Percentiles rank a stretch among this genome's conserved stretches.
Conservation (phyloP, 2,888 invertebrate species). For the Nycteola revayana region DNA sequence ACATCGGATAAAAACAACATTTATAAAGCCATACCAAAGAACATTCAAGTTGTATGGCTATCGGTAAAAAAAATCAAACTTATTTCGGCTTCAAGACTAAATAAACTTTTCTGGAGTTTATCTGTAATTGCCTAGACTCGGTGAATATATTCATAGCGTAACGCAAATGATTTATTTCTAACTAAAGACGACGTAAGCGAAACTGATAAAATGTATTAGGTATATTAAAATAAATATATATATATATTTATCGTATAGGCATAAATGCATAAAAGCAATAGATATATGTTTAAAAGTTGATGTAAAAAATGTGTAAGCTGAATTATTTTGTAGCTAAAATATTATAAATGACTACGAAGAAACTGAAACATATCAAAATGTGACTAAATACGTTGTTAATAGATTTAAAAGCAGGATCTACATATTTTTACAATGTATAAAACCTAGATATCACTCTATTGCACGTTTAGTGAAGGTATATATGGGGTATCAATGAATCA, state of each 20-base stretch:
- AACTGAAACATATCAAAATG: slow-evolving; percentile 75
- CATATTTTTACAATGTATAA: no score
- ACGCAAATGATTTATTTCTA: slow-evolving; percentile 8
- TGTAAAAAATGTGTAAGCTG: slow-evolving; percentile 51
- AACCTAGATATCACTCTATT: no score
- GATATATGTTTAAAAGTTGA: slow-evolving; percentile 42
- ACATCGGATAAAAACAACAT: no score
- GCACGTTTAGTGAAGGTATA: no score
- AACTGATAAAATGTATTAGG: slow-evolving; percentile 18
- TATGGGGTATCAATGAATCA: no score
- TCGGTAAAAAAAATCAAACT: no score
- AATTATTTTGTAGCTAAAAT: slow-evolving; percentile 51
- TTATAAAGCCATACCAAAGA: no score
- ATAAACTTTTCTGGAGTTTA: no score
- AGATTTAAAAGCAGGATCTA: slow-evolving; percentile 32
- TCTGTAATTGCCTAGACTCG: slow-evolving; percentile 5
- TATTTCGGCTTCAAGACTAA: no score
- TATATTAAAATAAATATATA: slow-evolving; percentile 22
- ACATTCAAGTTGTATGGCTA: no score
- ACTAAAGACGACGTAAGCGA: slow-evolving; percentile 20
- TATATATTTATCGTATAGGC: slow-evolving; percentile 26
- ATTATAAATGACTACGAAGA: slow-evolving; percentile 31
- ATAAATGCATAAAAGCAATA: slow-evolving; percentile 47
- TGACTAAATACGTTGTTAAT: slow-evolving; percentile 59
- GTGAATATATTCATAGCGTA: slow-evolving; percentile 3